Base-by-base conservation (phyloP, 2,113 vertebrate species). In the Vanacampus margaritifer region DNA sequence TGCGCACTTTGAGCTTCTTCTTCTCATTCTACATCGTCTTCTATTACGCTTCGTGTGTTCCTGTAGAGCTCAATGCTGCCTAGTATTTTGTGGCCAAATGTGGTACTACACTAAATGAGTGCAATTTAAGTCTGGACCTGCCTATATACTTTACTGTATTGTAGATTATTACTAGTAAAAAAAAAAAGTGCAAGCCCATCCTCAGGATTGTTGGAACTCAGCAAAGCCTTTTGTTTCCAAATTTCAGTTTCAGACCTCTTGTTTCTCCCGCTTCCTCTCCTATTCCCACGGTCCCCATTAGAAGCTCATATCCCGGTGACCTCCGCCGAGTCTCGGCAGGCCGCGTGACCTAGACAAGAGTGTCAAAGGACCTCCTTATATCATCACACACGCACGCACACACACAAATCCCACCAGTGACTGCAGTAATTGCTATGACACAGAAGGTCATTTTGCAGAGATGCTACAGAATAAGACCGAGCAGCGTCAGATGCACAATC, bases 371-470 rank as follows among this genome's bases (percentile, higher is more conserved):
- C 75, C 79, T 72, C 68, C 82, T 84, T 82, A 85, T 83, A 85
- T 87, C 84, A 80, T 84, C n/a, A n/a, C n/a, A n/a, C n/a, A n/a
- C n/a, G n/a, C 84, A 77, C 82, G 65, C 80, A 64, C 79, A 36
- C 80, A 35, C 76, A 24, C 80, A 19, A 68, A 73, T 68, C 23
- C 73, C 85, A 75, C 80, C 46, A 51, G 88, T 77, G 83, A 80
- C 77, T 43, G 75, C 77, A 24, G 83, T 90, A 90, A 89, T 88
- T 88, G 83, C 86, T 78, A 5, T 86, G 85, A 84, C 85, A 85
- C 23, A 3, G 81, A 84, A 87, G 89, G 85, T 88, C 86, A 84
- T 82, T 86, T 43, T 83, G 73, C 79, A 75, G 82, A 85, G 83
- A 83, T 62, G 75, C 70, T 80, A 78, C 77, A 57, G 79, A 86